These are phyloP conservation scores for Idaea dimidiata DNA, from an alignment of 2,888 invertebrate species.

Conservation along the genomic window DNA sequence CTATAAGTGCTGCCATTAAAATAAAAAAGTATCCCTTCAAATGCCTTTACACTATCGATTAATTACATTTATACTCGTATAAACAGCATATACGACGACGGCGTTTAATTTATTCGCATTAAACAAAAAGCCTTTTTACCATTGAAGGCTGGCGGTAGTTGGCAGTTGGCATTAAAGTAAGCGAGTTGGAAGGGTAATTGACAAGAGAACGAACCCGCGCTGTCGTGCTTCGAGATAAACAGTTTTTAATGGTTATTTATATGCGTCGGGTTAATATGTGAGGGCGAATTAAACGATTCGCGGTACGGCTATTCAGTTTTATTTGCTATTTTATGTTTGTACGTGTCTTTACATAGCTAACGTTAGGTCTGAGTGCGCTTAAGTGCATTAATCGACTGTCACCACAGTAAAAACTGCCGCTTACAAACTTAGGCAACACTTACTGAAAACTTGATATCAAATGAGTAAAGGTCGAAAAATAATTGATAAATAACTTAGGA, in stretches of 20 bases:
- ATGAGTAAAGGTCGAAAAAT: too few relatives aligned
- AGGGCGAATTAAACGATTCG: constrained; percentile 18
- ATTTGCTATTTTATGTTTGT: constrained; percentile 5
- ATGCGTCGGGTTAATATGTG: constrained; percentile 35
- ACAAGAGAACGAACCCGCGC: constrained; percentile 61
- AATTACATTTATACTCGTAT: background rate
- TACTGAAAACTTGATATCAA: too few relatives aligned
- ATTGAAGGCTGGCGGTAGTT: constrained; percentile 21
- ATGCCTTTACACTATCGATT: background rate
- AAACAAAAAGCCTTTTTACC: constrained; percentile 12
- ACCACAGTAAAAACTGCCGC: too few relatives aligned
- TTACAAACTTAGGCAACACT: too few relatives aligned
- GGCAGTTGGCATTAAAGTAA: constrained; percentile 33
- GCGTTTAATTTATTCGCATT: constrained; percentile 6
- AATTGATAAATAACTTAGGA: too few relatives aligned
- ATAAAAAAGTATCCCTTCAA: background rate
- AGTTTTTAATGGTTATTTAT: constrained; percentile 69
- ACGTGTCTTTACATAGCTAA: background rate
- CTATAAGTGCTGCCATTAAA: background rate
- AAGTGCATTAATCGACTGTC: too few relatives aligned
- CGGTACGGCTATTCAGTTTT: constrained; percentile 9
- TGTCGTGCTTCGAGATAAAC: constrained; percentile 61
- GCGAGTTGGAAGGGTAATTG: constrained; percentile 56
- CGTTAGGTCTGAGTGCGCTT: constrained; percentile 15
- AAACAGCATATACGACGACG: background rate